phyloP scores from a whole-genome alignment of 2,113 vertebrate species.

The Anarrhichthys ocellatus region DNA sequence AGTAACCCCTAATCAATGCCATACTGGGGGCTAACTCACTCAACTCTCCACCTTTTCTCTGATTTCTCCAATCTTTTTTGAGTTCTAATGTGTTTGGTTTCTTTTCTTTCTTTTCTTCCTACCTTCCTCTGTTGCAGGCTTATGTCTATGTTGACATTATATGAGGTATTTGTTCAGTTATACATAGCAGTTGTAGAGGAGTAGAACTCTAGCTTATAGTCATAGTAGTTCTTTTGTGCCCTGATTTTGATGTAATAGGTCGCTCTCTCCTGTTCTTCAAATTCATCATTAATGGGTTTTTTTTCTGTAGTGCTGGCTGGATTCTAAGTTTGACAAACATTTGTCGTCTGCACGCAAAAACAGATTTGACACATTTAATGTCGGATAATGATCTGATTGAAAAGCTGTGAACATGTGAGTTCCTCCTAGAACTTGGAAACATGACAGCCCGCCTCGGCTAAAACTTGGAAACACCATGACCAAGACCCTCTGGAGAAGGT shows the following conservation, averaged over 20 bases:
- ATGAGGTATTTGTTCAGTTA: constrained; percentile 56
- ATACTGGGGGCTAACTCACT: constrained; percentile 56
- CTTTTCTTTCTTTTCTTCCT: constrained; percentile 21
- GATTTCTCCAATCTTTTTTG: constrained; percentile 14
- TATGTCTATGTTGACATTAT: constrained; percentile 29
- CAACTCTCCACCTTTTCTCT: constrained; percentile 1
- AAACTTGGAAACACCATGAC: constrained; percentile 9
- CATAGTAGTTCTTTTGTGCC: constrained; percentile 11
- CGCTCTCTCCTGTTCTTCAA: background rate
- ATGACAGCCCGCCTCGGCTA: background rate
- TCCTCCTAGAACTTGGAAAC: constrained; percentile 9
- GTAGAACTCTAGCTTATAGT: constrained; percentile 4
- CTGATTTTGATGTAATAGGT: background rate
- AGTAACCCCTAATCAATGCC: constrained; percentile 67
- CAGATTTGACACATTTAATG: constrained; percentile 8
- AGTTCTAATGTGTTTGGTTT: constrained; percentile 8
- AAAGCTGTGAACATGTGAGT: constrained; percentile 29
- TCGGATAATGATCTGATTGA: constrained; percentile 25
- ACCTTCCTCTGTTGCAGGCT: constrained; percentile 31
- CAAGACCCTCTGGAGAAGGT: constrained; percentile 25
- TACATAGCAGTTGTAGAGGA: constrained; percentile 7
- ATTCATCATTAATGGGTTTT: background rate
- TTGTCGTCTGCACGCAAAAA: background rate
- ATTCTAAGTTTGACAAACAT: constrained; percentile 16
- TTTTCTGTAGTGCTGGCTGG: background rate